Evolutionary conservation across 2,888 invertebrate genomes (phyloP), one percentile per base, ranked within the genome.

Genomic region (Cephonodes hylas): DNA sequence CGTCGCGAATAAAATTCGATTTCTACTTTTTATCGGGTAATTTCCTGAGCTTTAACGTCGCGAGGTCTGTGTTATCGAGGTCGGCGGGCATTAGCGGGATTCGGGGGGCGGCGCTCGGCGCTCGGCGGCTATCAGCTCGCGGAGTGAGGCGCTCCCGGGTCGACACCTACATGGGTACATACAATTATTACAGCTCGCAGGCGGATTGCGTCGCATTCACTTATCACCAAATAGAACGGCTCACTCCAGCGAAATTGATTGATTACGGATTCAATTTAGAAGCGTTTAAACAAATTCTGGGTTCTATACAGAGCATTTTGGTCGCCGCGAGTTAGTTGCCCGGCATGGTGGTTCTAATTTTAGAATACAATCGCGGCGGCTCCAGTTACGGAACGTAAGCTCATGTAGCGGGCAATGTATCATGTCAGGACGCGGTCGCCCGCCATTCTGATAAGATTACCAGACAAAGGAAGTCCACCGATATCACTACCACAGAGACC

Each of bases 391-490:
- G 71, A 75, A 83, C 80, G 81, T 82, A 80, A 85, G 84, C 81
- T 79, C 81, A 82, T 78, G 80, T 74, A 70, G 72, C 72, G 73
- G 72, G 81, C 84, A 81, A 89, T 92, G 89, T 88, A 89, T 92
- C 91, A 91, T 87, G 91, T 85, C 89, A 86, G 86, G 86, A 80
- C 83, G 79, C 79, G 79, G 81, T 80, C 83, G 84, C 84, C 85
- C 81, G 86, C 80, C 83, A 77, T 75, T 71, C 85, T 86, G 91
- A 92, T 92, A 91, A 91, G 89, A 91, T 92, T 91, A 88, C 86
- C 81, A 91, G 91, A 91, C 91, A 91, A 91, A 91, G 91, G 90
- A 89, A 91, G 89, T 91, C 89, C 89, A 89, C 88, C 89, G 89
- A 88, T 89, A 91, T 91, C 90, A 89, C 86, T 88, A 89, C 86